Percentiles rank a stretch among this genome's conserved stretches.
Evolutionary conservation across 2,113 vertebrate genomes (phyloP).

Genomic region (Semnornis frantzii): DNA sequence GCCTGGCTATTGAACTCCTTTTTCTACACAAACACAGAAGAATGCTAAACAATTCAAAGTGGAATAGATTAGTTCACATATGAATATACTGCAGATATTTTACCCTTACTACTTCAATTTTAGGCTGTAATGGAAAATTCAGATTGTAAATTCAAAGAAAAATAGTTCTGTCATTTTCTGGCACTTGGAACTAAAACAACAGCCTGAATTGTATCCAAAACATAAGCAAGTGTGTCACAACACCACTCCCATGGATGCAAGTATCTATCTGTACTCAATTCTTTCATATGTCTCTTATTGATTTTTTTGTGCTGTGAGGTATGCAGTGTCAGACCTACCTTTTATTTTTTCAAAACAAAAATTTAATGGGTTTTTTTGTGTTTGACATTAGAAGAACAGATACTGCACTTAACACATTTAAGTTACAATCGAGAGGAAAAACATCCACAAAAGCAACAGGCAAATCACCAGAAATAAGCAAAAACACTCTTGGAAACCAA

Average conservation of each 20-base stretch:
- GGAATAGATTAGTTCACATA: background rate
- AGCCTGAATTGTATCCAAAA: background rate
- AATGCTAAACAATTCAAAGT: background rate
- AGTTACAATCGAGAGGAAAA: background rate
- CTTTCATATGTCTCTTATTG: background rate
- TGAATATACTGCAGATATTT: background rate
- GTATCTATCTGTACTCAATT: background rate
- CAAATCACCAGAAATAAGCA: slow-evolving; percentile 44
- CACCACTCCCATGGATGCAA: background rate
- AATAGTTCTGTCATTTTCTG: background rate
- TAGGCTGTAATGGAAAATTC: background rate
- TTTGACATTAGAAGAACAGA: background rate
- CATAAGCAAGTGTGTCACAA: background rate
- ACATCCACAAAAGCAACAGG: slow-evolving; percentile 20
- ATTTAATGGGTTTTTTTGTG: background rate
- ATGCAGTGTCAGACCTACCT: background rate
- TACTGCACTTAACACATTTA: background rate
- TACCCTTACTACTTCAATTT: background rate
- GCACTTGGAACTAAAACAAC: background rate
- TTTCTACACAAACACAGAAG: background rate
- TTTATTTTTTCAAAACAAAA: background rate
- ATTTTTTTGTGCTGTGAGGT: background rate
- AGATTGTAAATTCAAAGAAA: background rate
- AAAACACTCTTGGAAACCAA: slow-evolving; percentile 48
- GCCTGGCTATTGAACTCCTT: background rate